Conservation (phyloP, 1,140 invertebrate genomes). For the Propsilocerus akamusi region DNA sequence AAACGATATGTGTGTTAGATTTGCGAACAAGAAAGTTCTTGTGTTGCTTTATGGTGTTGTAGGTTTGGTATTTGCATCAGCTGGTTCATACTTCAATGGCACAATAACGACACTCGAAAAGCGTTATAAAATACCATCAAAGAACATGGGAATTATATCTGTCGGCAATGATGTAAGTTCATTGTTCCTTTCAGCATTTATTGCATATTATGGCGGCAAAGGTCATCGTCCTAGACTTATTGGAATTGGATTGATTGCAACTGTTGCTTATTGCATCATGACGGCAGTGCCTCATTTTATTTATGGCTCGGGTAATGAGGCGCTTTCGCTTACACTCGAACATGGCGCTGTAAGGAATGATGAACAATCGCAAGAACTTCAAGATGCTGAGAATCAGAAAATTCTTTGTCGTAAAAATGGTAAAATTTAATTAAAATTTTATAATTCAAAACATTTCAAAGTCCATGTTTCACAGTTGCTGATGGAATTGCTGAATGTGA, state of each 20-base stretch:
- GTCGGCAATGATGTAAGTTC: slow-evolving; percentile 45
- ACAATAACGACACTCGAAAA: slow-evolving; percentile 55
- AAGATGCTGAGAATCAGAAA: slow-evolving; percentile 16
- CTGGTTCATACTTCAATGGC: slow-evolving; percentile 47
- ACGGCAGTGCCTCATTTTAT: slow-evolving; percentile 45
- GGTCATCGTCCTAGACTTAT: slow-evolving; percentile 50
- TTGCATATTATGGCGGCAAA: slow-evolving; percentile 43
- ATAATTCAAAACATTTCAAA: background rate
- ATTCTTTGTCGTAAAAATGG: slow-evolving; percentile 11
- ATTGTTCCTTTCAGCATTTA: slow-evolving; percentile 34
- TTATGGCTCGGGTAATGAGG: slow-evolving; percentile 41
- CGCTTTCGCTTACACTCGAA: slow-evolving; percentile 36
- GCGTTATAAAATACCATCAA: slow-evolving; percentile 48
- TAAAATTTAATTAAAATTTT: slow-evolving; percentile 3
- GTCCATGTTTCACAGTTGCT: background rate
- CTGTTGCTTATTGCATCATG: slow-evolving; percentile 40
- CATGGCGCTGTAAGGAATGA: slow-evolving; percentile 21
- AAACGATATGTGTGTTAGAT: too few species aligned
- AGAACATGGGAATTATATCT: slow-evolving; percentile 43
- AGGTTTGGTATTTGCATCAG: slow-evolving; percentile 42
- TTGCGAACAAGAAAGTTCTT: slow-evolving; percentile 48
- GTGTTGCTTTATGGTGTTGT: slow-evolving; percentile 44
- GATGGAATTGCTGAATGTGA: slow-evolving; percentile 20
- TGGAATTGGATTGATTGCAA: slow-evolving; percentile 40
- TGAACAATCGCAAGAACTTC: slow-evolving; percentile 20